Conservation (phyloP, 1,140 invertebrate species). For the Matsumurasca onukii region DNA sequence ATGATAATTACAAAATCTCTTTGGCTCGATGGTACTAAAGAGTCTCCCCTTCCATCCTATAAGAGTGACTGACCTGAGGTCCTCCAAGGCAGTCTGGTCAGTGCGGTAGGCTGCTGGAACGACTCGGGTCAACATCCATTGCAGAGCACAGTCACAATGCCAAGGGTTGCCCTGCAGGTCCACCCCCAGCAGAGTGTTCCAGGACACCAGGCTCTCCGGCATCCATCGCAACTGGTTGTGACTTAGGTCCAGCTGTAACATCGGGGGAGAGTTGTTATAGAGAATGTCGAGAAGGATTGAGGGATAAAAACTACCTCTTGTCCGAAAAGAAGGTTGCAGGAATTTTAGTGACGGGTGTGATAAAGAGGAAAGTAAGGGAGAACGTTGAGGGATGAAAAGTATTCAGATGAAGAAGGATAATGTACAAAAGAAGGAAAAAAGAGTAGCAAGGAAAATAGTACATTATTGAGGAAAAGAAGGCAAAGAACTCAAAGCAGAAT, state of each 20-base stretch:
- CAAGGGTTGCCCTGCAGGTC: slow-evolving; percentile 55
- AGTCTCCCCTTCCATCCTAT: not conserved
- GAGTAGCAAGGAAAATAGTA: no score
- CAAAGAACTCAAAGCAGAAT: no score
- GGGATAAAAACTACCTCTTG: no score
- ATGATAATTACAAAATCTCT: not conserved
- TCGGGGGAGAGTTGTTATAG: no score
- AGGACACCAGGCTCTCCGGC: slow-evolving; percentile 46
- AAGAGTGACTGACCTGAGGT: slow-evolving; percentile 48
- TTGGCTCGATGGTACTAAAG: not conserved
- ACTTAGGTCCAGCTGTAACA: slow-evolving; percentile 53
- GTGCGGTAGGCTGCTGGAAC: slow-evolving; percentile 47
- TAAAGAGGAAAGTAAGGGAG: no score
- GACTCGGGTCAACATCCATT: slow-evolving; percentile 52
- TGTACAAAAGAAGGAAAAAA: no score
- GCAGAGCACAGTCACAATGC: slow-evolving; percentile 52
- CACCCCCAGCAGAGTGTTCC: slow-evolving; percentile 45
- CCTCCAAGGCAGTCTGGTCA: slow-evolving; percentile 46
- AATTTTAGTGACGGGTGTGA: no score
- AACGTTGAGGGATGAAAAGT: no score
- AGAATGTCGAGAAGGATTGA: no score
- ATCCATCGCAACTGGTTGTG: slow-evolving; percentile 50
- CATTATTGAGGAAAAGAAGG: no score
- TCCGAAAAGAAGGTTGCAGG: no score
- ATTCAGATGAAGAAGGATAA: no score